A percentile compares a stretch with the other conserved stretches of the same genome.
phyloP scores from a whole-genome alignment of 2,797 vertebrate genomes.

The Nannoperca australis region DNA sequence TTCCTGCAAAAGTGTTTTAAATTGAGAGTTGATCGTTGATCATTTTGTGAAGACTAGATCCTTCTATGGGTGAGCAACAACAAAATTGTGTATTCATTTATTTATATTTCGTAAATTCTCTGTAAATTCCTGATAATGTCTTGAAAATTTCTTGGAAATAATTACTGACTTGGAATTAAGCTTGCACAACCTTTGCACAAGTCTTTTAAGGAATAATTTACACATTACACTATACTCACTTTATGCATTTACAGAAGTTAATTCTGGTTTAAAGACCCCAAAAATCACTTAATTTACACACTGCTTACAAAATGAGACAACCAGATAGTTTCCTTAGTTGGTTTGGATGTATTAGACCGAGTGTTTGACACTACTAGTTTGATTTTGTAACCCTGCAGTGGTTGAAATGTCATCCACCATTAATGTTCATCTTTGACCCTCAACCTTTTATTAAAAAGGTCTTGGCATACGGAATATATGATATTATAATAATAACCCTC shows the following conservation, averaged over 20 bases:
- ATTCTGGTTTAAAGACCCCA: not conserved
- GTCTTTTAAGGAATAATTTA: not conserved
- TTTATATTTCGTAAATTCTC: not conserved
- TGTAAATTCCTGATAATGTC: not conserved
- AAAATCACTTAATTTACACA: not conserved
- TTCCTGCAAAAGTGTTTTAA: not conserved
- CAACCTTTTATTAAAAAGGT: constrained; percentile 18
- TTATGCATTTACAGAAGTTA: not conserved
- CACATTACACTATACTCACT: not conserved
- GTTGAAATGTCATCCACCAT: constrained; percentile 34
- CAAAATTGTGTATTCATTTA: not conserved
- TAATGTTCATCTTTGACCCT: constrained; percentile 21
- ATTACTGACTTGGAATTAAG: not conserved
- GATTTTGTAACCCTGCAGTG: not conserved
- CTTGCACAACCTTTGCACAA: not conserved
- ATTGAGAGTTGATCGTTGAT: not conserved
- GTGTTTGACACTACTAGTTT: not conserved
- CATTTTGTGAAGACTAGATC: not conserved
- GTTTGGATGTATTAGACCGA: not conserved
- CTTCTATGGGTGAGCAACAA: not conserved
- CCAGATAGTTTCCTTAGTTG: not conserved
- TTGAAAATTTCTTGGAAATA: not conserved
- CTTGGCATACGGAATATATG: not conserved
- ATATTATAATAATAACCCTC: not conserved
- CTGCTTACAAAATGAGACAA: not conserved